Conservation (phyloP, 2,888 invertebrate species). For the Aporophyla lueneburgensis region DNA sequence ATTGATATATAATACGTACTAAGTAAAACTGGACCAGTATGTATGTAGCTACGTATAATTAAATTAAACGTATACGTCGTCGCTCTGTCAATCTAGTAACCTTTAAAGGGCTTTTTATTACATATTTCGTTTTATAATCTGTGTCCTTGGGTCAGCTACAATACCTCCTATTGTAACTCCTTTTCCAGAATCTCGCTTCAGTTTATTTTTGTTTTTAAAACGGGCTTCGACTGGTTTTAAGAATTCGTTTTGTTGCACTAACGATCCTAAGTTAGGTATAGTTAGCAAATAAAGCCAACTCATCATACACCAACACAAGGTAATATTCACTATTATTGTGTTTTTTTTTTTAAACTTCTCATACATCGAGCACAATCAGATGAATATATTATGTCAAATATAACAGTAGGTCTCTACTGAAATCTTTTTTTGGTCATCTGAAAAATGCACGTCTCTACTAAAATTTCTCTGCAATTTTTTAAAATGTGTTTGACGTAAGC, state of each 20-base stretch:
- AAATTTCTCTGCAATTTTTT: neutral
- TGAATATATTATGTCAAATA: neutral
- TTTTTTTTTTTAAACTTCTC: no score
- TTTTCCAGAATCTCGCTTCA: neutral
- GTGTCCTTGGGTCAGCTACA: neutral
- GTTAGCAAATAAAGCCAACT: neutral
- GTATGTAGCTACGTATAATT: neutral
- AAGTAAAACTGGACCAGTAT: neutral
- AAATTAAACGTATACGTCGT: neutral
- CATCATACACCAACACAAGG: no score
- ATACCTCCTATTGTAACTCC: neutral
- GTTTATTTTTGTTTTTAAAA: slow-evolving; percentile 6
- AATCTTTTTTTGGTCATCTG: neutral
- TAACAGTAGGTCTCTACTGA: neutral
- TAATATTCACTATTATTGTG: neutral
- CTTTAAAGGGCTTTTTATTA: neutral
- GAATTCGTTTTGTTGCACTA: slow-evolving; percentile 19
- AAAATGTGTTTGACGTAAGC: neutral
- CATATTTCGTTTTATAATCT: neutral
- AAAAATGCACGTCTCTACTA: neutral
- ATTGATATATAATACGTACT: no score
- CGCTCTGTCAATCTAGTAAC: neutral
- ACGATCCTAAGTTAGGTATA: neutral
- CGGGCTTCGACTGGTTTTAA: neutral
- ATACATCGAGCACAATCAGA: neutral